Evolutionary conservation across 2,888 invertebrate genomes (phyloP), one percentile per base, ranked within the genome.

Genomic region (Platerodrilus igneus): DNA sequence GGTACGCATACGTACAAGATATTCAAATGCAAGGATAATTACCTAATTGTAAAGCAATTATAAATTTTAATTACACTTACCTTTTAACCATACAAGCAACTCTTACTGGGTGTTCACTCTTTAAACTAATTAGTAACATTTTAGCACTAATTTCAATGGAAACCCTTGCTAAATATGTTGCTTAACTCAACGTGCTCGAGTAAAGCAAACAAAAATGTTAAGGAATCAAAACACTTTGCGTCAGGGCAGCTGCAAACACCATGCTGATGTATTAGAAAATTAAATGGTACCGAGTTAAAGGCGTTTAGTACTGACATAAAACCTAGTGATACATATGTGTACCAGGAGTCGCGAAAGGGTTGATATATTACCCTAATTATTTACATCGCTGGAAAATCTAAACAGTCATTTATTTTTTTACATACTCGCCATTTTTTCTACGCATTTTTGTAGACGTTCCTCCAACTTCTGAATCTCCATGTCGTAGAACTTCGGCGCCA

Each of bases 41-140:
- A 25, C 9, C 25, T 9, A 8, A 25, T 10, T 25, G 25, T 25
- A 25, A 5, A 25, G 10, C 9, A 25, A 25, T 25, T 25, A 25
- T 25, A 25, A 9, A 25, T 7, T 25, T 25, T 25, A 25, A 25
- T 25, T 25, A 4, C 25, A 25, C 25, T 25, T 25, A 25, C 25
- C 25, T 25, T 25, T 5, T 10, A 25, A 25, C 5, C 25, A 25
- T 25, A 25, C 25, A 25, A 25, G 9, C 25, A 25, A 9, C 25
- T 25, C n/a, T 9, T 25, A 25, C 25, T 25, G 5, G 10, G 25
- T 25, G 25, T 25, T 25, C 25, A 25, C 5, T 25, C 9, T 25
- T 25, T 9, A 25, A 25, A 25, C 25, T 25, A 25, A 25, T 25
- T 25, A 25, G 4, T 25, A 25, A 25, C 9, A 25, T 9, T 25